phyloP scores from a whole-genome alignment of 2,888 invertebrate genomes.

The Drosophila formosana region DNA sequence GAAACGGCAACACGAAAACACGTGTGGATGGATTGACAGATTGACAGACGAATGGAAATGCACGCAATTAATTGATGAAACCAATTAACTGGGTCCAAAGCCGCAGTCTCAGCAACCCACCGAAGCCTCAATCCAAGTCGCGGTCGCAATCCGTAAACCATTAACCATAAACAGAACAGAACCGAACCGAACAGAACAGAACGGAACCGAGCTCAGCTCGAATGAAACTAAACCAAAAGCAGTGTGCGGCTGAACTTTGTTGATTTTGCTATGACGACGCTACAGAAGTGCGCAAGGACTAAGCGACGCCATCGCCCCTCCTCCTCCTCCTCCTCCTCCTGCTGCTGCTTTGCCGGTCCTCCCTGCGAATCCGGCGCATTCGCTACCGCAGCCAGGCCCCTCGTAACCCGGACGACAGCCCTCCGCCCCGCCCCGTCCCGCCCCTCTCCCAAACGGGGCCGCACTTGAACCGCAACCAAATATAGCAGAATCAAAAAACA shows the following conservation, averaged over 20 bases:
- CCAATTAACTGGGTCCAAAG: slow-evolving; percentile 52
- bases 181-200: slow-evolving; percentile 14
- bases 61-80: slow-evolving; percentile 50
- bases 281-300: slow-evolving; percentile 62
- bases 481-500: slow-evolving; percentile 14
- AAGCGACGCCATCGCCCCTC: slow-evolving; percentile 42
- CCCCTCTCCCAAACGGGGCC: slow-evolving; percentile 18
- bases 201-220: slow-evolving; percentile 19
- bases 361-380: slow-evolving; percentile 12
- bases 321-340: neutral
- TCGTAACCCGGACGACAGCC: slow-evolving; percentile 38
- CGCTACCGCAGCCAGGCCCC: slow-evolving; percentile 5
- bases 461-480: slow-evolving; percentile 49
- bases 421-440: neutral
- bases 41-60: slow-evolving; percentile 18
- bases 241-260: slow-evolving; percentile 53
- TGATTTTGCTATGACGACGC: slow-evolving; percentile 78
- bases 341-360: neutral
- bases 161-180: neutral
- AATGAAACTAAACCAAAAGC: slow-evolving; percentile 34
- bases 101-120: neutral
- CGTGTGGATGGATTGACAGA: neutral
- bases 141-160: neutral
- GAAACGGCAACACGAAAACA: neutral
- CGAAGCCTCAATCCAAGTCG: neutral